A percentile compares a stretch with the other conserved stretches of the same genome.
Conservation (phyloP, 2,113 vertebrate genomes). For the Phalacrocorax brasilianus region DNA sequence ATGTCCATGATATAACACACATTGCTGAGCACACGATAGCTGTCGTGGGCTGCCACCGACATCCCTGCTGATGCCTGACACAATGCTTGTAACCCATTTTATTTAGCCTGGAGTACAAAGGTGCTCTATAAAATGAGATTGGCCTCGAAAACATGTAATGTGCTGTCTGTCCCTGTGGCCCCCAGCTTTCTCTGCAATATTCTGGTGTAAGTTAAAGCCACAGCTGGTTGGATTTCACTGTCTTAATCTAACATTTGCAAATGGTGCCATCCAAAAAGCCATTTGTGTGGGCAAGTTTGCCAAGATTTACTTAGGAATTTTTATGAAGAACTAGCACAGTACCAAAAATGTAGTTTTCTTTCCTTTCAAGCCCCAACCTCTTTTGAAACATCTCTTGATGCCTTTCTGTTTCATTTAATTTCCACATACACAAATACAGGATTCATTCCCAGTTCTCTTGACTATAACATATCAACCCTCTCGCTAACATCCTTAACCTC, state of each 20-base stretch:
- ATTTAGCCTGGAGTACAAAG: slow-evolving; percentile 32
- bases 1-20: slow-evolving; percentile 26
- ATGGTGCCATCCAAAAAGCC: slow-evolving; percentile 14
- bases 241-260: slow-evolving; percentile 20
- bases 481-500: slow-evolving; percentile 65
- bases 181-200: neutral
- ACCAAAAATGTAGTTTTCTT: slow-evolving; percentile 7
- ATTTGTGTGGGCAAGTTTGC: neutral
- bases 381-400: neutral
- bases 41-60: neutral
- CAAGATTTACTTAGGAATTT: slow-evolving; percentile 43
- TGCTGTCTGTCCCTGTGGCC: neutral
- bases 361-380: slow-evolving; percentile 13
- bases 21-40: slow-evolving; percentile 27
- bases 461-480: slow-evolving; percentile 64
- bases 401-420: slow-evolving; percentile 62
- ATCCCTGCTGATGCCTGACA: neutral
- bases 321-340: slow-evolving; percentile 4
- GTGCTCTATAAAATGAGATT: slow-evolving; percentile 37
- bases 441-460: slow-evolving; percentile 64
- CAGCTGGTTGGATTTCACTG: neutral
- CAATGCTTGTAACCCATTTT: neutral
- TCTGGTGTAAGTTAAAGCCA: neutral
- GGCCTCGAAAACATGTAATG: neutral
- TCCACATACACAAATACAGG: slow-evolving; percentile 55